phyloP scores from a whole-genome alignment of 2,888 invertebrate species.

The Sabatieria punctata region DNA sequence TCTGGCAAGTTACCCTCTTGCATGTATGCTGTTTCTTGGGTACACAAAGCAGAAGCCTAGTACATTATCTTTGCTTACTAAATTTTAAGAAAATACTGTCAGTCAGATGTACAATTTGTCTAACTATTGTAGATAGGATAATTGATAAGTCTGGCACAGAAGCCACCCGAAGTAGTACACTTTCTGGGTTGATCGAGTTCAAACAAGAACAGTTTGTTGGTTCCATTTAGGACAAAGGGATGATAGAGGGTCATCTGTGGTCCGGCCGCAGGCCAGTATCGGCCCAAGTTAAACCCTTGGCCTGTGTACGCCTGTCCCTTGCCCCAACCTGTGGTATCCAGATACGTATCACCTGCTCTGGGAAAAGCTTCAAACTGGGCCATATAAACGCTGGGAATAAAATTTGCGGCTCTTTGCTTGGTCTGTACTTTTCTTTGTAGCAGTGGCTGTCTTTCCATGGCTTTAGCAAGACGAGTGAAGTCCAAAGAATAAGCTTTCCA shows the following conservation, averaged over 20 bases:
- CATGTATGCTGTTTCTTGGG: too few species aligned
- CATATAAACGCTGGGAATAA: slow-evolving; percentile 2
- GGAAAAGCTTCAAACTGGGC: not conserved
- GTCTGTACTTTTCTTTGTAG: not conserved
- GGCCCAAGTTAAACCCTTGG: slow-evolving; percentile 33
- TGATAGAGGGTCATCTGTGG: slow-evolving; percentile 34
- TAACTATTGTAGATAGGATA: too few species aligned
- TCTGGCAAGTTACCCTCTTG: too few species aligned
- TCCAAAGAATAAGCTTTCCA: slow-evolving; percentile 44
- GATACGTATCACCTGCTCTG: not conserved
- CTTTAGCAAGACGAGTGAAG: not conserved
- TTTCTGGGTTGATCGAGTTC: too few species aligned
- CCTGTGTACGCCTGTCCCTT: not conserved
- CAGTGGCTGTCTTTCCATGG: not conserved
- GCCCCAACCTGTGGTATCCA: not conserved
- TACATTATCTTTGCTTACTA: too few species aligned
- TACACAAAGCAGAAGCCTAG: too few species aligned
- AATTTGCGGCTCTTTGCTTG: not conserved
- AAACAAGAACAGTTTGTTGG: too few species aligned
- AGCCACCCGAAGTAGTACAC: too few species aligned
- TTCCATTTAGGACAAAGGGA: too few species aligned
- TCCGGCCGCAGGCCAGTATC: slow-evolving; percentile 33
- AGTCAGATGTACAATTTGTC: too few species aligned
- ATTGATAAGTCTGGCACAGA: too few species aligned
- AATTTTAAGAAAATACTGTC: too few species aligned